These are phyloP conservation scores for Cecropterus lyciades DNA, from an alignment of 1,140 invertebrate genomes.

Conservation along the genomic window DNA sequence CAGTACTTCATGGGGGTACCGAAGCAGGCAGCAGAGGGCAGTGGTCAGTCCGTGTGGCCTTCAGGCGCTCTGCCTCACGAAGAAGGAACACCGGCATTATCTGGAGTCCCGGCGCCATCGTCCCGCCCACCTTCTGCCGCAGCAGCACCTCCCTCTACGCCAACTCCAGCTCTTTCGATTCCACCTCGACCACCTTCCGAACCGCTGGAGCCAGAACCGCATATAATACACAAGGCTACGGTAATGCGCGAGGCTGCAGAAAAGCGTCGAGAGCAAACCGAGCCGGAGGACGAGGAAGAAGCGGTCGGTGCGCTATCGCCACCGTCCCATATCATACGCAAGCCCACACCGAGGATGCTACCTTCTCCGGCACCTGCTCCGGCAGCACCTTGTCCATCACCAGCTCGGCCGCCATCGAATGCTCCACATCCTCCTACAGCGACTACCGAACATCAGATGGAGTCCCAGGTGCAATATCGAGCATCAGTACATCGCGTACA, in stretches of 20 bases:
- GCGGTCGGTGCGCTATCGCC: constrained; percentile 68
- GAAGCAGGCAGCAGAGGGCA: constrained; percentile 81
- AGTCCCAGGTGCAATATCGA: constrained; percentile 57
- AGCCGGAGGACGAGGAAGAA: constrained; percentile 77
- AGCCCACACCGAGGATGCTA: constrained; percentile 60
- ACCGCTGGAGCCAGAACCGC: constrained; percentile 77
- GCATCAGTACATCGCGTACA: constrained; percentile 62
- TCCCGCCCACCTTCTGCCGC: constrained; percentile 73
- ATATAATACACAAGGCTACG: constrained; percentile 81
- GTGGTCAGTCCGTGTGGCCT: constrained; percentile 72
- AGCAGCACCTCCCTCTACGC: constrained; percentile 68
- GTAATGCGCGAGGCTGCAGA: constrained; percentile 83
- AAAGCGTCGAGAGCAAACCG: constrained; percentile 75
- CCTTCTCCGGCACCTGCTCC: constrained; percentile 73
- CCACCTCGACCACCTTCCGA: constrained; percentile 75
- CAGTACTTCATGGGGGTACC: constrained; percentile 92
- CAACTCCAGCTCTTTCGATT: constrained; percentile 47
- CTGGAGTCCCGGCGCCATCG: constrained; percentile 64
- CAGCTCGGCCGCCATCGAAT: constrained; percentile 63
- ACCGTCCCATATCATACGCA: constrained; percentile 76
- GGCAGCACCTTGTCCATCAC: constrained; percentile 65
- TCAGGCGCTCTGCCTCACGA: constrained; percentile 67
- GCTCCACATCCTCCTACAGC: constrained; percentile 45
- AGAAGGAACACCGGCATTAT: constrained; percentile 76
- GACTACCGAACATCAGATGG: constrained; percentile 51